A percentile compares a stretch with the other conserved stretches of the same genome.
phyloP scores from a whole-genome alignment of 2,113 vertebrate genomes.

The Dipodomys spectabilis region DNA sequence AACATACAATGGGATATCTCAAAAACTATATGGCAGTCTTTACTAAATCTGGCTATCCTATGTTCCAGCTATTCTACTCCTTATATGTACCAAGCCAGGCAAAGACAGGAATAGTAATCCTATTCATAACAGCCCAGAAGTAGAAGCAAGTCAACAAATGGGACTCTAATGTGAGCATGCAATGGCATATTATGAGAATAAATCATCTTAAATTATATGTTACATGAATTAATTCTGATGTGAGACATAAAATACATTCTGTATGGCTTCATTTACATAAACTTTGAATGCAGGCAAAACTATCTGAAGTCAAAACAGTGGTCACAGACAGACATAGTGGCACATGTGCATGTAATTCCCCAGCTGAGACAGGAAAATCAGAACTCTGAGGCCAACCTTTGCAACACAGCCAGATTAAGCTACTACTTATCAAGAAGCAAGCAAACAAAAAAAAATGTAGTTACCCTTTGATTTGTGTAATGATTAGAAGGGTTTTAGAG shows the following conservation, averaged over 20 bases:
- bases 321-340: background rate
- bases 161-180: background rate
- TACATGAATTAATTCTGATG: background rate
- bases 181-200: background rate
- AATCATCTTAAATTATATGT: slow-evolving; percentile 9
- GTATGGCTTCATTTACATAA: slow-evolving; percentile 12
- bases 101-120: background rate
- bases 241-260: background rate
- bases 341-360: background rate
- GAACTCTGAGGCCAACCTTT: background rate
- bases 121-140: background rate
- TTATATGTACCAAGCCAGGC: background rate
- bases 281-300: slow-evolving; percentile 36
- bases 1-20: background rate
- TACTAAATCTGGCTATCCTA: background rate
- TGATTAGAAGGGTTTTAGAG: background rate
- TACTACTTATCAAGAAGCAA: background rate
- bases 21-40: slow-evolving; percentile 22
- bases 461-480: background rate
- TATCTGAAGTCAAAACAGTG: background rate
- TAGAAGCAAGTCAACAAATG: slow-evolving; percentile 1
- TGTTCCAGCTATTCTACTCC: slow-evolving; percentile 8
- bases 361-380: background rate
- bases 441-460: background rate
- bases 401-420: background rate